Evolutionary conservation across 2,113 vertebrate species (phyloP), one percentile per base, ranked within the genome.

Genomic region (Electrona antarctica): DNA sequence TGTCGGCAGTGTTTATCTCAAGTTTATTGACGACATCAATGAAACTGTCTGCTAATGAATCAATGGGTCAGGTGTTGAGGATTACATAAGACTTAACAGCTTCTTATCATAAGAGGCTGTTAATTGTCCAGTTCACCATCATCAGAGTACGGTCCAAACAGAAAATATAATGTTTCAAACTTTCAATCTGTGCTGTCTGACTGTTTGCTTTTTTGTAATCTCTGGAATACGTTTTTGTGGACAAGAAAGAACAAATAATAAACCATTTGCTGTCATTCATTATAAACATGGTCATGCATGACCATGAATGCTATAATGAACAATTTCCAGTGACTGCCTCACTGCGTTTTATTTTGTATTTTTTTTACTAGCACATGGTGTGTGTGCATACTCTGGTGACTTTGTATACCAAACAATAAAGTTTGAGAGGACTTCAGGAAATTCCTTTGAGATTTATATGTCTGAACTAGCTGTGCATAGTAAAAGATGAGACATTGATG

Each of bases 81-180:
- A 71, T 69, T 67, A 41, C 33, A 41, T 41, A n/a, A 65, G 33
- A 56, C n/a, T n/a, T n/a, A n/a, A n/a, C n/a, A n/a, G n/a, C n/a
- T n/a, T n/a, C n/a, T n/a, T n/a, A n/a, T n/a, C n/a, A n/a, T n/a
- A n/a, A 65, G 33, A 56, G 58, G 45, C 33, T 78, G 69, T 73
- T 77, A 4, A 52, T 70, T 81, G 51, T 68, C 14, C 47, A 71
- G 55, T 60, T 41, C 49, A 51, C 49, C 69, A 66, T 28, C 62
- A 64, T 61, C 81, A 67, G 64, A 73, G 61, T 61, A 73, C 65
- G 80, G 73, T 82, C 74, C 57, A 85, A 82, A 87, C 55, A 78
- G 21, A 21, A 21, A 21, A 79, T 73, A 57, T 83, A 21, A 88
- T 75, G 81, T 62, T 67, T 71, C 8, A 68, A 63, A 45, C 71